Base-by-base conservation (phyloP, 2,797 vertebrate genomes). In the Enteromius afrohamiltoni region DNA sequence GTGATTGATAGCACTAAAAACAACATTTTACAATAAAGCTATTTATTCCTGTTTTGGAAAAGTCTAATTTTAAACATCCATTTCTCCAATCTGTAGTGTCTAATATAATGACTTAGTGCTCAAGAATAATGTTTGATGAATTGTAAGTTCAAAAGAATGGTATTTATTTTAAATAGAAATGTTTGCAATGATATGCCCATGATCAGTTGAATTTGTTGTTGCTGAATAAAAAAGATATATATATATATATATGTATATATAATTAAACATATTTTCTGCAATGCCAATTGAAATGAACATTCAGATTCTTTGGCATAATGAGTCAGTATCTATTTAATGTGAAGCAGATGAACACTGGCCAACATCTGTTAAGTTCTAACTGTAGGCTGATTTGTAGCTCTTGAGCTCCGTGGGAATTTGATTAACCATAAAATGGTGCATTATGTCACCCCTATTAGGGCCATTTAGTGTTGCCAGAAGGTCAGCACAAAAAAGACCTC, bases 381-480 rank as follows among this genome's bases (percentile, higher is more conserved):
- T 89, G 86, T 81, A 83, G 88, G 86, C 90, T 82, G 85, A 86
- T 87, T 69, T 90, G 86, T 88, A 83, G 78, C 88, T 90, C 88
- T 89, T 91, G 88, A 91, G 86, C 87, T 92, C 91, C 85, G 91
- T 93, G 92, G 91, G 92, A 95, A 94, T 95, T 92, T 92, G 92
- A 93, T 95, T 93, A 92, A 91, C 91, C 89, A 92, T 95, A 93
- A 95, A 95, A 93, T 80, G 85, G 87, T 90, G 91, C 92, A 93
- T 95, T 94, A 93, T 94, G 93, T 92, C 92, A 92, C 87, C 90
- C 90, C 91, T 93, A 90, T 93, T 93, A 91, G 88, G 90, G 89
- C 88, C 90, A 91, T 91, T 92, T 91, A 91, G 89, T 91, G 89
- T 89, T 90, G 89, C 90, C 92, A 93, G 89, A 91, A 92, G 93